A percentile compares a stretch with the other conserved stretches of the same genome.
These are phyloP conservation scores for Neosilurus hyrtlii DNA, from an alignment of 2,797 vertebrate genomes.

Conservation along the genomic window DNA sequence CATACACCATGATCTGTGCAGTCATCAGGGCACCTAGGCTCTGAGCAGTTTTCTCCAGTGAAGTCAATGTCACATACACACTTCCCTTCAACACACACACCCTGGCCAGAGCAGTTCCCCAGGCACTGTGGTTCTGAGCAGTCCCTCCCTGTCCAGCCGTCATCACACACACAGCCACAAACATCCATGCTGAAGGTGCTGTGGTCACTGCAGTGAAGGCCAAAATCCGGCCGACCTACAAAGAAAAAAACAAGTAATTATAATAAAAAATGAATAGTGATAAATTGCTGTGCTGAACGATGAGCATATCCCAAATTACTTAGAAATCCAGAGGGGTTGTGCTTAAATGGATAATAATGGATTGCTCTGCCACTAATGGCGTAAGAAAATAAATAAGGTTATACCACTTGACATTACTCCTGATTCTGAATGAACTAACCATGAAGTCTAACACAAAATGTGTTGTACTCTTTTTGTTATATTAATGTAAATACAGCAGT, in stretches of 20 bases:
- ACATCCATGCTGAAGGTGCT: constrained; percentile 93
- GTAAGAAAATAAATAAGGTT: no score
- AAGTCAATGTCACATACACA: constrained; percentile 92
- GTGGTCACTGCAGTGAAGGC: constrained; percentile 88
- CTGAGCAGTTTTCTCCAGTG: constrained; percentile 89
- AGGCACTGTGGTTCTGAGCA: constrained; percentile 90
- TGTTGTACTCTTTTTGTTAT: no score
- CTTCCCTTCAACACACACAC: constrained; percentile 88
- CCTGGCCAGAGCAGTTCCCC: constrained; percentile 88
- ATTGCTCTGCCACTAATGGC: no score
- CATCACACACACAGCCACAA: constrained; percentile 89
- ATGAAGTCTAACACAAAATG: no score
- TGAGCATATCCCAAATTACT: no score
- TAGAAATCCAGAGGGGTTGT: no score
- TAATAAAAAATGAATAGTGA: no score
- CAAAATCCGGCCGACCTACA: constrained; percentile 86
- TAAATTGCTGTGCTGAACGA: no score
- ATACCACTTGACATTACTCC: no score
- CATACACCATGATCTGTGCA: constrained; percentile 90
- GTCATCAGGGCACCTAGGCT: constrained; percentile 84
- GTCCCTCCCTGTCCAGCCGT: constrained; percentile 93
- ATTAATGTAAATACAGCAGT: no score
- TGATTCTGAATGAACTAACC: no score
- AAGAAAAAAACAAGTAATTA: neutral
- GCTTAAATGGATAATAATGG: no score